Conservation (phyloP, 2,113 vertebrate species). For the Tilapia sparmanii region DNA sequence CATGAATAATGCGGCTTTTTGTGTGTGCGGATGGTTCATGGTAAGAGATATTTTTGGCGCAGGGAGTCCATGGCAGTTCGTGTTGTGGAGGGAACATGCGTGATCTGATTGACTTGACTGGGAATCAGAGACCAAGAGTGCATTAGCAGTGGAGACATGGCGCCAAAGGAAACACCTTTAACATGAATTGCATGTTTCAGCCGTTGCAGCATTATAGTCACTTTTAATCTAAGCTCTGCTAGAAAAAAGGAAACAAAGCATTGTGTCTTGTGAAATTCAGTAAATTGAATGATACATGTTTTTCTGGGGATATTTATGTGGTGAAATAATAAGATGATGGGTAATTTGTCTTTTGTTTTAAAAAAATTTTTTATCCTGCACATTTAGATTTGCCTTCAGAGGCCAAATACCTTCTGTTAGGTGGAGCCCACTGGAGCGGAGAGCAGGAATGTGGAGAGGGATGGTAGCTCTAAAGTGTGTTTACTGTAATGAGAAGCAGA, state of each 20-base stretch:
- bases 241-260: background rate
- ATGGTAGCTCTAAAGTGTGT: constrained; percentile 39
- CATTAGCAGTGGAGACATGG: constrained; percentile 13
- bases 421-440: constrained; percentile 3
- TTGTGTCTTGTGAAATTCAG: background rate
- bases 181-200: constrained; percentile 21
- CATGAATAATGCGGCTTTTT: background rate
- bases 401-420: constrained; percentile 5
- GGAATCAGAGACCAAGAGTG: constrained; percentile 8
- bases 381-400: constrained; percentile 1
- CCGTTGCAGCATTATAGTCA: background rate
- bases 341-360: constrained; percentile 17
- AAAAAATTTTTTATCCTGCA: background rate
- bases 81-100: background rate
- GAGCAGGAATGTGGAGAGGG: constrained; percentile 37
- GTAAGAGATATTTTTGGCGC: constrained; percentile 2
- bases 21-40: background rate
- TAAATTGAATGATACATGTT: background rate
- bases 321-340: constrained; percentile 21
- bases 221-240: background rate
- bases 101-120: constrained; percentile 35
- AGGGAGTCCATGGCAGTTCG: background rate
- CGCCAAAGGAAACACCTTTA: constrained; percentile 56
- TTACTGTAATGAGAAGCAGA: constrained; percentile 70
- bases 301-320: constrained; percentile 3